phyloP scores from a whole-genome alignment of 2,888 invertebrate species.

The Lycia hirtaria region DNA sequence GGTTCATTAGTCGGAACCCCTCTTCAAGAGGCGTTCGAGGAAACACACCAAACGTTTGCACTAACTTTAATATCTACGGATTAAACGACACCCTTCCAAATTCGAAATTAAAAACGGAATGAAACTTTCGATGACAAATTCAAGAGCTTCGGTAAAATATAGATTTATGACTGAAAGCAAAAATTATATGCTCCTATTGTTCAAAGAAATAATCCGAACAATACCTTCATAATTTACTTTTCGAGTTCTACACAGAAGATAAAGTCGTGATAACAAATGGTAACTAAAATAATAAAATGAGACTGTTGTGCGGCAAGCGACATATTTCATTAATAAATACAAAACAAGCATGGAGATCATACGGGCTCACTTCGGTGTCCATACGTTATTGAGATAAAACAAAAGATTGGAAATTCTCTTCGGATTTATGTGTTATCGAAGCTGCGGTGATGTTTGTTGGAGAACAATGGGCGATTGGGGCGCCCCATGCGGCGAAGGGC shows the following conservation, averaged over 20 bases:
- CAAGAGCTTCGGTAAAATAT: constrained; percentile 67
- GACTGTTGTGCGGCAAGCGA: constrained; percentile 73
- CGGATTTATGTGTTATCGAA: constrained; percentile 84
- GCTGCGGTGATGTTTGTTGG: constrained; percentile 70
- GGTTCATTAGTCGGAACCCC: constrained; percentile 72
- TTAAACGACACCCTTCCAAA: constrained; percentile 77
- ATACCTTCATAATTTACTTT: constrained; percentile 83
- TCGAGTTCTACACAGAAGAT: constrained; percentile 79
- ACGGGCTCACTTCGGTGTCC: constrained; percentile 84
- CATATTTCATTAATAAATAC: constrained; percentile 85
- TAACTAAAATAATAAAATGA: constrained; percentile 85
- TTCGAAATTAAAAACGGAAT: constrained; percentile 76
- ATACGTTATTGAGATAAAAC: constrained; percentile 85
- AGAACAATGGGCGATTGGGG: constrained; percentile 81
- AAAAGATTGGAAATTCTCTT: constrained; percentile 77
- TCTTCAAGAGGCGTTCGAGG: constrained; percentile 53
- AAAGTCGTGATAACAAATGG: constrained; percentile 85
- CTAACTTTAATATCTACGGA: constrained; percentile 76
- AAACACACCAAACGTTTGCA: constrained; percentile 69
- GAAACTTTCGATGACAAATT: constrained; percentile 50
- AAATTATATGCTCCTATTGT: constrained; percentile 81
- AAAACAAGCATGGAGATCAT: constrained; percentile 81
- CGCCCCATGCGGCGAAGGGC: constrained; percentile 82
- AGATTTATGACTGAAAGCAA: constrained; percentile 76
- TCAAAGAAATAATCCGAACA: constrained; percentile 77